Base-by-base conservation (phyloP, 35 echinoderm and acorn worm genomes). In the Stichopus chloronotus region DNA sequence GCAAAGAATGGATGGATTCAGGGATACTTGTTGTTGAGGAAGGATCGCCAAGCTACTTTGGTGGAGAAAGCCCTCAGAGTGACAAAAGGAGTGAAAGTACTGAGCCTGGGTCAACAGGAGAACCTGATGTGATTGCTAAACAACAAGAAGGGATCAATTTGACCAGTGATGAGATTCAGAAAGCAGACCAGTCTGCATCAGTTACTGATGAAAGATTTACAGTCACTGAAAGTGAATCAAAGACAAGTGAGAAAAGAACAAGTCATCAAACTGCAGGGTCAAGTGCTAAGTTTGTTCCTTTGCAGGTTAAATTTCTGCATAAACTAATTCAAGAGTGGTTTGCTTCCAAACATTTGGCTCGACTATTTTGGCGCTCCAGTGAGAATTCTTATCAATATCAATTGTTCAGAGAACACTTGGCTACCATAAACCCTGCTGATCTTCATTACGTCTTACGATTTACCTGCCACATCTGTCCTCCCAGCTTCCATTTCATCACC, bases 251-350 rank as follows among this genome's bases (percentile, higher is more conserved):
- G 8, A 78, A 78, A n/a, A 6, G 9, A n/a, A 78, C 24, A 6
- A 78, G 5, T 5, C 7, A 20, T 19, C 7, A 25, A 78, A 17
- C 24, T 25, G 24, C 10, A 12, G 10, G 5, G 17, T 22, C 21
- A 19, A 16, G 17, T 55, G 80, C 80, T 0, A 83, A 55, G 13
- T 83, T 12, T 83, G 25, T 83, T 9, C 25, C 80, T 7, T n/a
- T 83, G 8, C 80, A 83, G 52, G 80, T 83, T 19, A 83, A 83
- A 55, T 83, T 83, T 53, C 52, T 83, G 11, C 80, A 83, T 83
- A 83, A 83, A 14, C 13, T 83, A 83, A 83, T 83, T 30, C 80
- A 83, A 55, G 80, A 83, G 55, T 83, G 80, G 80, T 83, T 83
- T 83, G 80, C 80, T 12, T 30, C 80, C 8, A 83, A 55, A 14